Evolutionary conservation across 2,113 vertebrate species (phyloP).

Genomic region (Hystrix brachyura): DNA sequence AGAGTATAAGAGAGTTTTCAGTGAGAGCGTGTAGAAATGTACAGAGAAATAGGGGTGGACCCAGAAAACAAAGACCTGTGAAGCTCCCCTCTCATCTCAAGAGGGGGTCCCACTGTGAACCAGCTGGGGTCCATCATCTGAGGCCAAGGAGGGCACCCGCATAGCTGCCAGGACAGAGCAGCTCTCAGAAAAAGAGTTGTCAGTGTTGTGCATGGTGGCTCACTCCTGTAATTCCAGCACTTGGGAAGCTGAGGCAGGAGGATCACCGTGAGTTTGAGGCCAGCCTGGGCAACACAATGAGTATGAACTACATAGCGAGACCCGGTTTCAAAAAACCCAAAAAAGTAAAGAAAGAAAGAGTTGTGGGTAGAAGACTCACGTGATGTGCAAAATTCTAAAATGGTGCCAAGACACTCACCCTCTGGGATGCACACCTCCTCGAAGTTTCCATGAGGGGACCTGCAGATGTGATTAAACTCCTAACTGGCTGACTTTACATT

Average conservation of each 20-base stretch:
- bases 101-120: background rate
- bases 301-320: no score
- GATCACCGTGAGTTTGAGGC: no score
- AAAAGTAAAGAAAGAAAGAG: no score
- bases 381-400: background rate
- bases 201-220: no score
- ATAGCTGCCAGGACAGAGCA: background rate
- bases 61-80: background rate
- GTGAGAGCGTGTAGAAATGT: background rate
- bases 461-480: background rate
- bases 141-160: background rate
- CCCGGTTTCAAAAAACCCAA: no score
- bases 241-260: no score
- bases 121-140: background rate
- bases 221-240: no score
- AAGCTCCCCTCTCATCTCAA: background rate
- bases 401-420: background rate
- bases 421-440: background rate
- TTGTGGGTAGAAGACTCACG: background rate
- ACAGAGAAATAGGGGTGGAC: background rate
- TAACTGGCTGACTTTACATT: background rate
- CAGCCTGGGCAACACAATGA: no score
- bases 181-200: background rate
- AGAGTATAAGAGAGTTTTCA: background rate
- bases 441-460: background rate